A percentile compares a stretch with the other conserved stretches of the same genome.
phyloP scores from a whole-genome alignment of 2,113 vertebrate species.

The Ameiurus melas region DNA sequence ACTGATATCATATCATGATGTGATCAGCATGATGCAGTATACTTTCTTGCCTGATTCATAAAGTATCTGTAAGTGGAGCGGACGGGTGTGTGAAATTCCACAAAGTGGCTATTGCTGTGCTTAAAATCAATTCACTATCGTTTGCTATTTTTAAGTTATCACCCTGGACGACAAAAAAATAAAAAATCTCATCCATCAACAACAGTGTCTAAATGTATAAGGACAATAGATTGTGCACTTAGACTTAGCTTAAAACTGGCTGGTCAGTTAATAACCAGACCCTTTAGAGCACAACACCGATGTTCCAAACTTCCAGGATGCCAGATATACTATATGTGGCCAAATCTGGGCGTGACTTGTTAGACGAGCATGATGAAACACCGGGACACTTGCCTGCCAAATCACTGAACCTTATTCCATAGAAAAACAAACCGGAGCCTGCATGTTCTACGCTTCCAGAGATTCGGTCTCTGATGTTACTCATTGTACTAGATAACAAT shows the following conservation, averaged over 20 bases:
- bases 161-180: too few species aligned
- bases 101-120: background rate
- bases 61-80: background rate
- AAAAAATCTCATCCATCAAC: too few species aligned
- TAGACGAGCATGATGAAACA: background rate
- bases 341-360: background rate
- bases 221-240: background rate
- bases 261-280: background rate
- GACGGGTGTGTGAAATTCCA: too few species aligned
- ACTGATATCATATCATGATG: too few species aligned
- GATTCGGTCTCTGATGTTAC: background rate
- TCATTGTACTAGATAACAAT: background rate
- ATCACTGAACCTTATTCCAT: background rate
- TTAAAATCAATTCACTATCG: background rate
- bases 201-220: background rate
- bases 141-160: too few species aligned
- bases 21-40: background rate
- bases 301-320: background rate
- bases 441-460: background rate
- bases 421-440: background rate
- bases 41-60: background rate
- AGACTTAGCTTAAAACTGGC: background rate
- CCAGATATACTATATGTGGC: background rate
- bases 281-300: background rate
- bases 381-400: background rate